Evolutionary conservation across 2,888 invertebrate species (phyloP).

Genomic region (Drosophila acutilabella): DNA sequence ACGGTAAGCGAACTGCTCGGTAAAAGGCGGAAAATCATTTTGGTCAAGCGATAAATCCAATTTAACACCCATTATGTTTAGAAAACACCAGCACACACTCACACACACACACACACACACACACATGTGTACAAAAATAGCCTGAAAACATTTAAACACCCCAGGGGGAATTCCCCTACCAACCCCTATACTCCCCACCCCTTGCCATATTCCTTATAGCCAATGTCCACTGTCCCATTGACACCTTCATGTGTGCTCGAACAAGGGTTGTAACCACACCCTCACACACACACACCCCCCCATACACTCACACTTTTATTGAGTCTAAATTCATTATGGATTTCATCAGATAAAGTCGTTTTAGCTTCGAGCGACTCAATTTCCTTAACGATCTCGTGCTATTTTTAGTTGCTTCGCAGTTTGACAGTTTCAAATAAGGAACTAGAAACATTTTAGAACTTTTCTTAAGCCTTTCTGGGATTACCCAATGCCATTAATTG

Average conservation of each 20-base stretch:
- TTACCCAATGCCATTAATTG: no score
- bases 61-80: constrained; percentile 68
- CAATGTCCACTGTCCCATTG: constrained; percentile 8
- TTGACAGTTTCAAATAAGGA: neutral
- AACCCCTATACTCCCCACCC: neutral
- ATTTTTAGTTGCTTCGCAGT: constrained; percentile 1
- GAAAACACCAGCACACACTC: neutral
- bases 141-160: constrained; percentile 56
- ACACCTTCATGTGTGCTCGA: constrained; percentile 42
- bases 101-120: constrained; percentile 32
- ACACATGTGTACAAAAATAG: constrained; percentile 62
- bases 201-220: neutral
- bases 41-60: constrained; percentile 75
- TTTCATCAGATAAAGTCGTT: constrained; percentile 17
- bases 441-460: no score
- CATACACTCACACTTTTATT: neutral
- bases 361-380: constrained; percentile 18
- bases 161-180: constrained; percentile 31
- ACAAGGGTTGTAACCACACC: constrained; percentile 40
- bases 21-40: constrained; percentile 66
- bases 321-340: constrained; percentile 23
- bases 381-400: constrained; percentile 1
- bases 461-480: no score
- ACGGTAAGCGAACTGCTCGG: neutral
- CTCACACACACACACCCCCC: neutral